phyloP scores from a whole-genome alignment of 1,140 invertebrate genomes.

The Hycleus cichorii region DNA sequence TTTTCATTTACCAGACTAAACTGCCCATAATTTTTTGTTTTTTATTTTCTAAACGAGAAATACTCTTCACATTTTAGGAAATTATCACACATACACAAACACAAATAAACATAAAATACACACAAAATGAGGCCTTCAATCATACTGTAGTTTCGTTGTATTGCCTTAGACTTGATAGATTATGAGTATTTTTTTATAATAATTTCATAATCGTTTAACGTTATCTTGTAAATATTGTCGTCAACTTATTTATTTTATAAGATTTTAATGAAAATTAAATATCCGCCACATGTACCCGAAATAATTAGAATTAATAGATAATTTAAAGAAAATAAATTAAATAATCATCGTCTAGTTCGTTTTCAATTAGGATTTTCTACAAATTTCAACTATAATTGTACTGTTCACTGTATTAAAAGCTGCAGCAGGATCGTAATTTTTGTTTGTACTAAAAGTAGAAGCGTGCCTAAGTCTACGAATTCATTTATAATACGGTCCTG shows the following conservation, averaged over 20 bases:
- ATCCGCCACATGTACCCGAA: slow-evolving; percentile 25
- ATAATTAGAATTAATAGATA: slow-evolving; percentile 3
- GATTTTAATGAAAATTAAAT: not conserved
- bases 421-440: too few species aligned
- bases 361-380: not conserved
- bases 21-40: too few species aligned
- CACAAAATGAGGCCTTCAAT: slow-evolving; percentile 4
- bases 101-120: slow-evolving; percentile 3
- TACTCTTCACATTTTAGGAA: too few species aligned
- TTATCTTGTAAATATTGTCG: slow-evolving; percentile 9
- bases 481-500: too few species aligned
- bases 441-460: too few species aligned
- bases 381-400: too few species aligned
- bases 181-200: slow-evolving; percentile 6
- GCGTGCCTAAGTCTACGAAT: too few species aligned
- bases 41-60: too few species aligned
- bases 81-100: not conserved
- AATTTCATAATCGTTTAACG: slow-evolving; percentile 10
- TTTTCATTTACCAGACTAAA: too few species aligned
- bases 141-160: slow-evolving; percentile 7
- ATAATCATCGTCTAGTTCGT: not conserved
- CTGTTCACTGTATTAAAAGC: too few species aligned
- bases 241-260: slow-evolving; percentile 3
- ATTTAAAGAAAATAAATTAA: not conserved
- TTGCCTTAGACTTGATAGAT: slow-evolving; percentile 8